These are phyloP conservation scores for Melangyna quadrimaculata DNA, from an alignment of 2,888 invertebrate genomes.

Conservation along the genomic window DNA sequence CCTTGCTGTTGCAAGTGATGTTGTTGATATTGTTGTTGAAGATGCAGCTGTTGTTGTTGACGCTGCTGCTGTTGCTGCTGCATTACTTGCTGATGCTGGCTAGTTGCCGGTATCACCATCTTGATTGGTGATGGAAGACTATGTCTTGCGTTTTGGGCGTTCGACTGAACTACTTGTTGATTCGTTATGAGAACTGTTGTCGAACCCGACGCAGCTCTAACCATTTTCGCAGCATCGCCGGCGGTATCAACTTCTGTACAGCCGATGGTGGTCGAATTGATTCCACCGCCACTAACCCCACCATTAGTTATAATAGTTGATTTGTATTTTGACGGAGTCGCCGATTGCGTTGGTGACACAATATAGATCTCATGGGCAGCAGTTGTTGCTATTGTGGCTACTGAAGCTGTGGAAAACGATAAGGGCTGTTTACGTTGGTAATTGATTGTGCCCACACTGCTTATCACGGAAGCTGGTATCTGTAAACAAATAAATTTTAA, in stretches of 20 bases:
- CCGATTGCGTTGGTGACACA: slow-evolving; percentile 78
- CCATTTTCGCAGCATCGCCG: slow-evolving; percentile 76
- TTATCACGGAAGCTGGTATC: slow-evolving; percentile 84
- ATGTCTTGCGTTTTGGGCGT: slow-evolving; percentile 82
- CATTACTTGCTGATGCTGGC: slow-evolving; percentile 77
- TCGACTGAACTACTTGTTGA: slow-evolving; percentile 76
- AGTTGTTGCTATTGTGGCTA: slow-evolving; percentile 60
- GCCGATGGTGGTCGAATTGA: slow-evolving; percentile 52
- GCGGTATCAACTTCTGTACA: slow-evolving; percentile 74
- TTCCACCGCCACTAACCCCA: slow-evolving; percentile 40
- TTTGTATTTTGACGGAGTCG: slow-evolving; percentile 50
- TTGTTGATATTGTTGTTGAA: slow-evolving; percentile 85
- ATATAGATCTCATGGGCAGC: slow-evolving; percentile 79
- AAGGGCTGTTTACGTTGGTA: slow-evolving; percentile 71
- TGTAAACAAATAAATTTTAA: slow-evolving; percentile 73
- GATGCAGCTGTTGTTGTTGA: slow-evolving; percentile 81
- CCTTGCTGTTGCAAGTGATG: slow-evolving; percentile 82
- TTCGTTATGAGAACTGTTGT: slow-evolving; percentile 75
- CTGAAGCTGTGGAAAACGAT: slow-evolving; percentile 68
- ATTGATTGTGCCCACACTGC: slow-evolving; percentile 84
- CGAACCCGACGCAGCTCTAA: slow-evolving; percentile 74
- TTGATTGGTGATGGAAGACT: slow-evolving; percentile 76
- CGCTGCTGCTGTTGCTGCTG: slow-evolving; percentile 78
- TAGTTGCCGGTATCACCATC: slow-evolving; percentile 81
- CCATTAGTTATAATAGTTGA: slow-evolving; percentile 62